Conservation (phyloP, 2,888 invertebrate species). For the Parnassius orleans region DNA sequence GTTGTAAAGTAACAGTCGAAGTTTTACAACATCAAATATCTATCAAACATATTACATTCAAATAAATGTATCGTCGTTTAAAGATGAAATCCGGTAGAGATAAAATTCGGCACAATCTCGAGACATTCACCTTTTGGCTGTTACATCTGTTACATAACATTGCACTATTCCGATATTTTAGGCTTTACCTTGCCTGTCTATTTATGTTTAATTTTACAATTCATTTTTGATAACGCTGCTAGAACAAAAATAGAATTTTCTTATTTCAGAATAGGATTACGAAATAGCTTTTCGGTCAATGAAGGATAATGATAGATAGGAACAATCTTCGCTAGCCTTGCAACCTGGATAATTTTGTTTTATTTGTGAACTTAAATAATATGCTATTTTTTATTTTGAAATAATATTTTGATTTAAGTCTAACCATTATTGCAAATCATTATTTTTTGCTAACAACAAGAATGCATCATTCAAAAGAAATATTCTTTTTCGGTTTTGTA, state of each 20-base stretch:
- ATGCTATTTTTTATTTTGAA: neutral
- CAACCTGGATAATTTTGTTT: neutral
- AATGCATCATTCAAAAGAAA: too few relatives aligned
- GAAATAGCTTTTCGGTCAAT: constrained; percentile 1
- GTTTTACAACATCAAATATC: too few relatives aligned
- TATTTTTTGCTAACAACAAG: too few relatives aligned
- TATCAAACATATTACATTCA: too few relatives aligned
- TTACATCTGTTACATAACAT: neutral
- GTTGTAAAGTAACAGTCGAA: too few relatives aligned
- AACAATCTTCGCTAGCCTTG: constrained; percentile 1
- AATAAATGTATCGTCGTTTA: neutral
- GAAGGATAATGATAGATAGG: constrained; percentile 4
- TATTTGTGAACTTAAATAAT: neutral
- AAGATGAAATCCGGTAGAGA: neutral
- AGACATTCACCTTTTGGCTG: neutral
- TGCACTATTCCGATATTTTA: neutral
- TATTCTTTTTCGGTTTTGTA: too few relatives aligned
- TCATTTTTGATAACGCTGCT: neutral
- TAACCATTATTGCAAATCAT: too few relatives aligned
- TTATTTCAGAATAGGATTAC: neutral
- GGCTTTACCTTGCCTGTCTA: constrained; percentile 1
- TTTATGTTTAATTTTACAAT: constrained; percentile 16
- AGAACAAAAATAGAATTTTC: neutral
- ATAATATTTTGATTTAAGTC: neutral
- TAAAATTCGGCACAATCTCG: neutral